These are phyloP conservation scores for Torymus auratus DNA, from an alignment of 2,888 invertebrate species.

Conservation along the genomic window DNA sequence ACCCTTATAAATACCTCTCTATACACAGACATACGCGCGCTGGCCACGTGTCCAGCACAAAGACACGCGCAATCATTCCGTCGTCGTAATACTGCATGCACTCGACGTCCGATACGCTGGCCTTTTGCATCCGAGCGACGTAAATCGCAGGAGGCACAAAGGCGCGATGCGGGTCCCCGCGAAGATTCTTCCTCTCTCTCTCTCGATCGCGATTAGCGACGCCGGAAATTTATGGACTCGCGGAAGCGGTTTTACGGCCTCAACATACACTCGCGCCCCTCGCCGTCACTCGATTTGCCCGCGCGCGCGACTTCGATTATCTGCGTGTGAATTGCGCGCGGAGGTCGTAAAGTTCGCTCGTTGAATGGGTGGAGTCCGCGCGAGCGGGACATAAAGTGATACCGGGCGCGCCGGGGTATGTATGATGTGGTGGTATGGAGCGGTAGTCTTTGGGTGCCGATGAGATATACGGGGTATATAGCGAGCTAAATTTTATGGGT, in stretches of 20 bases:
- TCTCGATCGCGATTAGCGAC: slow-evolving; percentile 35
- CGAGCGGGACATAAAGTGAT: not conserved
- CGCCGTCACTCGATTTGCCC: not conserved
- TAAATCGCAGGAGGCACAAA: slow-evolving; percentile 32
- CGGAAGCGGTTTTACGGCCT: slow-evolving; percentile 25
- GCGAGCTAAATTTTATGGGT: no score
- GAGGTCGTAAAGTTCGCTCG: not conserved
- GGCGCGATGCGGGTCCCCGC: slow-evolving; percentile 22
- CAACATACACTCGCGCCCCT: not conserved
- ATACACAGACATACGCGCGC: no score
- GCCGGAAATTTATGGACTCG: slow-evolving; percentile 50
- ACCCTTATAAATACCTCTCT: no score
- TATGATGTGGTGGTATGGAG: no score
- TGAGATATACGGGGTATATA: no score
- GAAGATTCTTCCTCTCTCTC: slow-evolving; percentile 33
- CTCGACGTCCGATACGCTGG: no score
- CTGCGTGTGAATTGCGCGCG: no score
- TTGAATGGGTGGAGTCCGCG: not conserved
- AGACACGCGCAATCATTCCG: no score
- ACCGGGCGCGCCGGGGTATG: not conserved
- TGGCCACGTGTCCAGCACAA: no score
- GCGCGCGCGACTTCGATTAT: not conserved
- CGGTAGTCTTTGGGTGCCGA: no score
- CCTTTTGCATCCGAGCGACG: slow-evolving; percentile 25
- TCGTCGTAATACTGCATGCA: no score